A percentile compares a stretch with the other conserved stretches of the same genome.
Conservation (phyloP, 1,140 invertebrate genomes). For the Calosoma granatense region DNA sequence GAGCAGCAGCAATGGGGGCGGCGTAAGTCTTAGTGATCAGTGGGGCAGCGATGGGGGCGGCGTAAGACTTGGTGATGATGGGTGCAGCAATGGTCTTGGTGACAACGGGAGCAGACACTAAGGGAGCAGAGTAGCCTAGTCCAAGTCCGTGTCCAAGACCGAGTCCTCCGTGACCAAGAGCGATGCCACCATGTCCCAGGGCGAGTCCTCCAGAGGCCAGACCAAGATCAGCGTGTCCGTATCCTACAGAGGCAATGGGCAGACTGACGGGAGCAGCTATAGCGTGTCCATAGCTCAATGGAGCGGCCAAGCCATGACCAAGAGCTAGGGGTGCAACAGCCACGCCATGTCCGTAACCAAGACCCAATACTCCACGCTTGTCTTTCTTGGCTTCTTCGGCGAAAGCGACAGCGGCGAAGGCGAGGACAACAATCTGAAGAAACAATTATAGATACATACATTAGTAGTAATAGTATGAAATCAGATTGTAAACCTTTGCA, state of each 20-base stretch:
- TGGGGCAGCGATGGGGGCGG: conserved; percentile 15
- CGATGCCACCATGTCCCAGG: neutral
- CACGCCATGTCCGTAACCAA: neutral
- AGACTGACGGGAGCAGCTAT: neutral
- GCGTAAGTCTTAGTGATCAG: conserved; percentile 18
- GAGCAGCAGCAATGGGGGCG: conserved; percentile 17
- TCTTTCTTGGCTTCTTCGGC: conserved; percentile 9
- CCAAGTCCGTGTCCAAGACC: neutral
- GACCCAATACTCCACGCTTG: conserved; percentile 10
- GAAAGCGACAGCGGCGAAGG: neutral
- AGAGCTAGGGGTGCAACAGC: neutral
- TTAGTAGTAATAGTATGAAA: too few relatives aligned
- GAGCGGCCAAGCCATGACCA: neutral
- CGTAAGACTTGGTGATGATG: conserved; percentile 7
- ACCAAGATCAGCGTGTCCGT: neutral
- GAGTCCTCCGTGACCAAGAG: neutral
- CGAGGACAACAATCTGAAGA: neutral
- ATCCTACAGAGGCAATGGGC: neutral
- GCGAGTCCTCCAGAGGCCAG: neutral
- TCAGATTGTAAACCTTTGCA: too few relatives aligned
- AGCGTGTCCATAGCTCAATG: conserved; percentile 2
- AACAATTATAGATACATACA: neutral
- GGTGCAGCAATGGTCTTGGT: neutral
- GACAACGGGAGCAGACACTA: neutral
- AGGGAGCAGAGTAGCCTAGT: neutral